phyloP scores from a whole-genome alignment of 2,888 invertebrate genomes.

The Allophyes oxyacanthae region DNA sequence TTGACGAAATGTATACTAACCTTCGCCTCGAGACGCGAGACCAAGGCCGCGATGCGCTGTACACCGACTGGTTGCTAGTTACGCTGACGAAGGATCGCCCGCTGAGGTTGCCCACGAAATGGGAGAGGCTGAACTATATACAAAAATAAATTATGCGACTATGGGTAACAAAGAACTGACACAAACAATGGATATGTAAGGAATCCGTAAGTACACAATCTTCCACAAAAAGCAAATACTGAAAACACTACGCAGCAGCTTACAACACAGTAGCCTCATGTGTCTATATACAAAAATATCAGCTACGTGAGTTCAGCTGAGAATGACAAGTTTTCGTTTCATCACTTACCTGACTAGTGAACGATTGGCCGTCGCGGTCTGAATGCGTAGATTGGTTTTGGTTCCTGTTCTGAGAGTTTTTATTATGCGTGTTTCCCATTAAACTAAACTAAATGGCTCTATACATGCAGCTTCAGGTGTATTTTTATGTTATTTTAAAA shows the following conservation, averaged over 20 bases:
- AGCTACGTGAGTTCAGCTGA: slow-evolving; percentile 83
- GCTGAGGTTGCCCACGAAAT: slow-evolving; percentile 90
- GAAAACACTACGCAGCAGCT: slow-evolving; percentile 60
- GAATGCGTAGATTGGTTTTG: slow-evolving; percentile 72
- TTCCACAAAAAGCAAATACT: slow-evolving; percentile 55
- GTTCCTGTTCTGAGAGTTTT: slow-evolving; percentile 70
- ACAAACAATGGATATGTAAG: slow-evolving; percentile 51
- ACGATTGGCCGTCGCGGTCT: slow-evolving; percentile 80
- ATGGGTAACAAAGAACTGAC: slow-evolving; percentile 64
- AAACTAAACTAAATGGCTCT: slow-evolving; percentile 66
- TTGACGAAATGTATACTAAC: slow-evolving; percentile 79
- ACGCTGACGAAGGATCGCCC: slow-evolving; percentile 90
- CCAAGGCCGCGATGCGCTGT: slow-evolving; percentile 91
- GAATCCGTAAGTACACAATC: slow-evolving; percentile 17
- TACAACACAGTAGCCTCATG: slow-evolving; percentile 65
- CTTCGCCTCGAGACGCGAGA: slow-evolving; percentile 91
- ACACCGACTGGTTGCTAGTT: slow-evolving; percentile 89
- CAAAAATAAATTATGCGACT: slow-evolving; percentile 67
- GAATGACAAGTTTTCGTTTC: slow-evolving; percentile 87
- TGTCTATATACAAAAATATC: slow-evolving; percentile 75
- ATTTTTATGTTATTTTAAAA: slow-evolving; percentile 58
- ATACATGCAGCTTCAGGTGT: slow-evolving; percentile 50
- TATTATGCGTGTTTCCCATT: slow-evolving; percentile 86
- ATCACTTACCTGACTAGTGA: slow-evolving; percentile 85
- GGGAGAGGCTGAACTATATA: slow-evolving; percentile 89